Conservation (phyloP, 2,113 vertebrate species). For the Chaetodon trifascialis region DNA sequence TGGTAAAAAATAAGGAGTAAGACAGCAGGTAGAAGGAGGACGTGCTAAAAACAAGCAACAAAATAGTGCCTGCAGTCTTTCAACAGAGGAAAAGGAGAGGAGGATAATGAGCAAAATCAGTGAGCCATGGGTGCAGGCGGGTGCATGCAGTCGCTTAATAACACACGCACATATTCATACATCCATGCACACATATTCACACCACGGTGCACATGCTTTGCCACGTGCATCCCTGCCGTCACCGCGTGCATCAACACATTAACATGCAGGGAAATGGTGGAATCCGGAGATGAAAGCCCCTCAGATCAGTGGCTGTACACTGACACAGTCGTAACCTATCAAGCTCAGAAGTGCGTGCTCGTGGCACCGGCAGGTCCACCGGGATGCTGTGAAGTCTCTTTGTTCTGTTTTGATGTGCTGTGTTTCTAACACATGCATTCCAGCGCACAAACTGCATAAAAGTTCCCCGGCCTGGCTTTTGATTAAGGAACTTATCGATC, state of each 20-base stretch:
- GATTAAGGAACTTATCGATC: constrained; percentile 56
- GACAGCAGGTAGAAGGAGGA: constrained; percentile 21
- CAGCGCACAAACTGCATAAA: constrained; percentile 38
- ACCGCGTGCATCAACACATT: constrained; percentile 55
- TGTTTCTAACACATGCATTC: constrained; percentile 50
- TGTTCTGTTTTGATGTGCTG: constrained; percentile 73
- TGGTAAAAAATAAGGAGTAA: constrained; percentile 4
- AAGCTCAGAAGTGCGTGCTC: constrained; percentile 63
- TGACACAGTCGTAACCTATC: constrained; percentile 75
- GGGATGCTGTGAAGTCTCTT: constrained; percentile 69
- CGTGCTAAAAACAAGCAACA: constrained; percentile 36
- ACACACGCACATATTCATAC: constrained; percentile 53
- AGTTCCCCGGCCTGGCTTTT: constrained; percentile 53
- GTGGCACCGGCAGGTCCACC: constrained; percentile 68
- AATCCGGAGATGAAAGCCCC: constrained; percentile 73
- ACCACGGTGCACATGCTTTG: constrained; percentile 28
- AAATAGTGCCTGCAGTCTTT: constrained; percentile 55
- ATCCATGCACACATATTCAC: constrained; percentile 34
- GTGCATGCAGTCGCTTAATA: constrained; percentile 32
- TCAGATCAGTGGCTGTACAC: constrained; percentile 70
- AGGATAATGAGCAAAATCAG: constrained; percentile 71
- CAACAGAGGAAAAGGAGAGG: constrained; percentile 37
- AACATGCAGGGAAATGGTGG: constrained; percentile 67
- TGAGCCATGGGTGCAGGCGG: constrained; percentile 60
- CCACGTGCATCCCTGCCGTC: constrained; percentile 48